phyloP scores from a whole-genome alignment of 2,797 vertebrate species.

The Apogon talboti region DNA sequence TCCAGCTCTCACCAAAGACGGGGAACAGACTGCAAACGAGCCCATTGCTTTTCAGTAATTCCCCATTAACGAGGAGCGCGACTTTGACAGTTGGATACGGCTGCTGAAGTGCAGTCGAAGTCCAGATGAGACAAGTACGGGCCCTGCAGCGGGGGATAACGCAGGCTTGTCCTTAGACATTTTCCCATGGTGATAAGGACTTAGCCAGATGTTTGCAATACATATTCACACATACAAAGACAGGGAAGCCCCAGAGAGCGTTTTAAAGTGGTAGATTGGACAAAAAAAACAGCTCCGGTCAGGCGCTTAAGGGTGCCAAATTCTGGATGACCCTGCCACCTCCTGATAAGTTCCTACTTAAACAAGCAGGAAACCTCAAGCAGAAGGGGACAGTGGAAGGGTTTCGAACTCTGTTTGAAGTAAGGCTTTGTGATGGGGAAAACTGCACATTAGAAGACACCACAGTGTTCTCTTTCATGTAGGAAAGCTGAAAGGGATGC shows the following conservation, averaged over 20 bases:
- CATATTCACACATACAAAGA: conserved; percentile 38
- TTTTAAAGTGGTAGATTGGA: conserved; percentile 7
- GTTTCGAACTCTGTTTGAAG: conserved; percentile 69
- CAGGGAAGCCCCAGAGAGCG: conserved; percentile 6
- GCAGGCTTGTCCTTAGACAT: conserved; percentile 50
- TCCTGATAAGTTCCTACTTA: conserved; percentile 32
- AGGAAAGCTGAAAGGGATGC: conserved; percentile 74
- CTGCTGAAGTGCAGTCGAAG: conserved; percentile 34
- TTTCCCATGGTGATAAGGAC: conserved; percentile 77
- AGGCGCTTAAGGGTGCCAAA: conserved; percentile 34
- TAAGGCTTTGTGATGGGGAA: conserved; percentile 54
- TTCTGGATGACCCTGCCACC: conserved; percentile 30
- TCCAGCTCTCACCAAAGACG: conserved; percentile 24
- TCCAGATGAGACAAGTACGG: conserved; percentile 37
- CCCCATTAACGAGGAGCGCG: conserved; percentile 47
- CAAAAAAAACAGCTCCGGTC: conserved; percentile 28
- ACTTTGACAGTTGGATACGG: conserved; percentile 33
- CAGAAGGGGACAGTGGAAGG: conserved; percentile 32
- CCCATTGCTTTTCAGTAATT: conserved; percentile 42
- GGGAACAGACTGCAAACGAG: conserved; percentile 15
- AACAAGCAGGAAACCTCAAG: conserved; percentile 38
- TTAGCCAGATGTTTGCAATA: conserved; percentile 69
- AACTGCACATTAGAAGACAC: conserved; percentile 69
- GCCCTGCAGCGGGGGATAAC: conserved; percentile 50
- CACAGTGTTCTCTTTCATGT: conserved; percentile 79